Evolutionary conservation across 37 sponge, comb jelly and placozoan genomes (phyloP).

Genomic region (Chondrilla cf. caribensis): DNA sequence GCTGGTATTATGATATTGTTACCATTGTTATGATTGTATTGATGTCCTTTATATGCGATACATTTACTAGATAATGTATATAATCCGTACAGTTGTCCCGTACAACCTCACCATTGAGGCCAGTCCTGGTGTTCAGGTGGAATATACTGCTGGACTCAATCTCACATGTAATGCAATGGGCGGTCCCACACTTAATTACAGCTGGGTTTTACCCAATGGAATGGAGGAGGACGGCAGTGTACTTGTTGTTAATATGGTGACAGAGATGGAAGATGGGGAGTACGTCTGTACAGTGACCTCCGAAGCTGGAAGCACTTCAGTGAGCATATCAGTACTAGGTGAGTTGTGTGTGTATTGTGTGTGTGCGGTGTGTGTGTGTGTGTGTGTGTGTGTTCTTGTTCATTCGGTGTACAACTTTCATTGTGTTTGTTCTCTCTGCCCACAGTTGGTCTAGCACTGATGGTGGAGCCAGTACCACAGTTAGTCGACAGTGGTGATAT

Average conservation of each 20-base stretch:
- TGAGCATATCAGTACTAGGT: too few species aligned
- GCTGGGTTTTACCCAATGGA: background rate
- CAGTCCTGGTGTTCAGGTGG: background rate
- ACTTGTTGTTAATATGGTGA: background rate
- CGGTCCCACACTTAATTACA: conserved; percentile 18
- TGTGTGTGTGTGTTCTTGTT: too few species aligned
- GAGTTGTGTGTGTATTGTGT: too few species aligned
- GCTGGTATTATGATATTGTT: too few species aligned
- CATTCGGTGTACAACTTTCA: too few species aligned
- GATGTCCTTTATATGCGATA: too few species aligned
- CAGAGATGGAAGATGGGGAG: background rate
- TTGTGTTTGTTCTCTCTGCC: too few species aligned
- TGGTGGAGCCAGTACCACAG: background rate
- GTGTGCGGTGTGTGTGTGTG: too few species aligned
- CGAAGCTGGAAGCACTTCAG: background rate
- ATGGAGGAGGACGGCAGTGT: background rate
- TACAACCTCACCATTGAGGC: conserved; percentile 2
- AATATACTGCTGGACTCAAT: background rate
- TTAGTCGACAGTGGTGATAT: background rate
- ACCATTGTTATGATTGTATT: too few species aligned
- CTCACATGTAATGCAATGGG: conserved; percentile 4
- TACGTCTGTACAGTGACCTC: background rate
- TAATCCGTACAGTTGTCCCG: background rate
- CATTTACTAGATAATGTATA: too few species aligned
- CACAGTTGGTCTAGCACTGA: conserved; percentile 15